Evolutionary conservation across 2,888 invertebrate genomes (phyloP), one percentile per base, ranked within the genome.

Genomic region (Acrocyrtus sp.): DNA sequence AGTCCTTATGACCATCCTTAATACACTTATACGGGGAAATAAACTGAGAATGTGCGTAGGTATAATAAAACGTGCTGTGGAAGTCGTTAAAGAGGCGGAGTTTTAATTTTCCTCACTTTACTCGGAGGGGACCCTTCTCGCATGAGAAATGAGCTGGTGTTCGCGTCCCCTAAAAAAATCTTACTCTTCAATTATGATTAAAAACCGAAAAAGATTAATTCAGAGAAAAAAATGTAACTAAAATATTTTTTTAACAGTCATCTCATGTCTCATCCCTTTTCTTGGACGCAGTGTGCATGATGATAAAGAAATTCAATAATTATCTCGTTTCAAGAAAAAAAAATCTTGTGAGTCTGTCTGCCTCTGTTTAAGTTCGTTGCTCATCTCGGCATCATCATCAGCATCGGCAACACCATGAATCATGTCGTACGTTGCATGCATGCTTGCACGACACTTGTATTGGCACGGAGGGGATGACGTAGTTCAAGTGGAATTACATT

Each of bases 271-370:
- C 34, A 34, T 34, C 34, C 34, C 34, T 34, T 34, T 34, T 34
- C 34, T 34, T 34, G 34, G 34, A 34, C 34, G 21, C 22, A 15
- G 29, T 19, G 21, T 22, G 63, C 19, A 65, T 58, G 58, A 12
- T 34, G 34, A 72, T 57, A 51, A 56, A 62, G 72, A 72, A 72
- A 72, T 72, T 72, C 58, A 72, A 72, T 72, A 72, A 72, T 72
- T 72, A 72, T 72, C 72, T 63, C 58, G 72, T 72, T 72, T 58
- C 63, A 51, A 72, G 72, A 63, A 57, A 57, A 63, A 65, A 50
- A 51, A 47, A 41, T 72, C 53, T 12, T 34, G 6, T 34, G 50
- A 34, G 34, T 34, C 34, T 34, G 34, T 12, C 34, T 34, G 34
- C 34, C 34, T 34, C 12, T 34, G 5, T 34, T 34, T 34, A 12